Evolutionary conservation across 2,888 invertebrate genomes (phyloP), one percentile per base, ranked within the genome.

Genomic region (Podotricha telesiphe): DNA sequence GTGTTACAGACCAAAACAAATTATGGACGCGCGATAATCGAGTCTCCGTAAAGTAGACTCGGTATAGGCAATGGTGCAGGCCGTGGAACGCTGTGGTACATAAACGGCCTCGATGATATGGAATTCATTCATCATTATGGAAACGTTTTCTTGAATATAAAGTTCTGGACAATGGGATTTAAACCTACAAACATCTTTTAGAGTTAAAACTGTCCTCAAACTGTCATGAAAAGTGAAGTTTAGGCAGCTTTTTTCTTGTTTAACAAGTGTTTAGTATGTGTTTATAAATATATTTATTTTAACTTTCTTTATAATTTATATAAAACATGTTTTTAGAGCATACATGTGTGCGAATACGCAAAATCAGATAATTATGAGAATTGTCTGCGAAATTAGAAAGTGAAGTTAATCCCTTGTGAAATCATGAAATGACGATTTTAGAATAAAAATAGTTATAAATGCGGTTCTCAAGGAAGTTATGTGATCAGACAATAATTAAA

Each of bases 391-490:
- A 70, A 72, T 62, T 79, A 79, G 83, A 86, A 84, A 83, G 84
- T 84, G 81, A 80, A 77, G 75, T 83, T n/a, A n/a, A n/a, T n/a
- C 79, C 80, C 74, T 68, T 59, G 62, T 53, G 70, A 69, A 63
- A 56, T 74, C 73, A 72, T 69, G 71, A 72, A 73, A 73, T 63
- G 64, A 48, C 65, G 10, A 51, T 69, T 67, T 71, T 69, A 61
- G 40, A 50, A 55, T 66, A 42, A 40, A 65, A 67, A 69, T 69
- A 59, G 37, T 64, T 58, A 55, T 42, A 59, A 51, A 61, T 62
- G 40, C 42, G 50, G 77, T 82, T 87, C 86, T 81, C 87, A 86
- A 74, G 86, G 86, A 88, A 88, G 82, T 78, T 71, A 67, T 73
- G 67, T 53, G 73, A 69, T 65, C 74, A 74, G 73, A 78, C 77